These are phyloP conservation scores for Mizuhopecten yessoensis DNA, from an alignment of 1,140 invertebrate genomes.

Conservation along the genomic window DNA sequence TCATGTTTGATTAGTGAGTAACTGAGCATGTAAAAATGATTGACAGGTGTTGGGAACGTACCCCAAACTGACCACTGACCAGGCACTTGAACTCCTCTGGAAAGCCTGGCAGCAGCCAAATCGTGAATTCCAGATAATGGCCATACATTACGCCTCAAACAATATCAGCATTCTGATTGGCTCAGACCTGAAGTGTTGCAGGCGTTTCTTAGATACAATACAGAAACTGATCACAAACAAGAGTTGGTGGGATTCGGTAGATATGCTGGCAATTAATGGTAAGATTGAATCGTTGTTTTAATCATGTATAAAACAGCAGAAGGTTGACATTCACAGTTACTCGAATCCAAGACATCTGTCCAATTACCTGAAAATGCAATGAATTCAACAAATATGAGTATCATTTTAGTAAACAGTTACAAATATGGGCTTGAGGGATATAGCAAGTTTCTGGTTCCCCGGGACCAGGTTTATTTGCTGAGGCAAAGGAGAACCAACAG, in stretches of 20 bases:
- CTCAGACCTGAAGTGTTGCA: not conserved
- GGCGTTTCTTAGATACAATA: constrained; percentile 51
- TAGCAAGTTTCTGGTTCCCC: no score
- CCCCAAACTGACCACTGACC: constrained; percentile 37
- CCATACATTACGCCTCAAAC: constrained; percentile 43
- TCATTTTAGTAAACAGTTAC: no score
- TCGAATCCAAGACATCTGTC: no score
- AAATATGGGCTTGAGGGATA: no score
- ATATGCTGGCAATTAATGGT: constrained; percentile 60
- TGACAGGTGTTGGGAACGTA: constrained; percentile 53
- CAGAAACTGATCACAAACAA: constrained; percentile 53
- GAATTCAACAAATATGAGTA: no score
- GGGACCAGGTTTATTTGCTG: no score
- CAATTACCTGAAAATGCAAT: no score
- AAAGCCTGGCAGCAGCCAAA: constrained; percentile 56
- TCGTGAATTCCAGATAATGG: constrained; percentile 62
- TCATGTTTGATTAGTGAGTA: no score
- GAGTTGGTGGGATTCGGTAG: constrained; percentile 68
- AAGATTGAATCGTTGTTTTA: not conserved
- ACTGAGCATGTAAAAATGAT: not conserved
- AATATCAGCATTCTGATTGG: constrained; percentile 31
- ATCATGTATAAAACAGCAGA: no score
- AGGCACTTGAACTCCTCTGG: constrained; percentile 45
- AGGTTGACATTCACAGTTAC: no score
- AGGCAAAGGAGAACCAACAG: no score